Evolutionary conservation across 37 sponge, comb jelly and placozoan genomes (phyloP), one percentile per base, ranked within the genome.

Genomic region (Eunapius fragilis): DNA sequence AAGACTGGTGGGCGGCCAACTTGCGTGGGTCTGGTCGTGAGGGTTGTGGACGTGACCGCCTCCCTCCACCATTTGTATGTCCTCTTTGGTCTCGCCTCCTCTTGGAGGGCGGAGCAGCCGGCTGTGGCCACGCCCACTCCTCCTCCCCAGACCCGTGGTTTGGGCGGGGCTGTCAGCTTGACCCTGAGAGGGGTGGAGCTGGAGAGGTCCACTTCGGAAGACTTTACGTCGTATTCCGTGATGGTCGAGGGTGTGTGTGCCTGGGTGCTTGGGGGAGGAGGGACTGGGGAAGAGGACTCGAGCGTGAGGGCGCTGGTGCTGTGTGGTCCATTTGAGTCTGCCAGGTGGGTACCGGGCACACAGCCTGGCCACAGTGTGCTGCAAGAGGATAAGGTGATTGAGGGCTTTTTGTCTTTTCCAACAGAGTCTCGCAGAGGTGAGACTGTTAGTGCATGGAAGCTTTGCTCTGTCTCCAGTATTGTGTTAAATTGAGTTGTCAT

Each of bases 401-500:
- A 88, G 74, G 37, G 82, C 41, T 70, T 77, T 26, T 78, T 68
- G 6, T 38, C 88, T 36, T 36, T 30, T 77, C 88, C 88, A 33
- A 17, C 34, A 13, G 50, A 82, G 0, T 24, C 48, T 36, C 30
- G 27, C 3, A 36, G 36, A 82, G 88, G 88, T 88, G 75, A 26
- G 73, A 32, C 24, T 3, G 2, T 31, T 10, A 17, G 12, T 27
- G 68, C n/a, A 25, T n/a, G 32, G 2, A 13, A 34, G 25, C 41
- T 31, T 36, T 35, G n/a, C n/a, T n/a, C n/a, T n/a, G n/a, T n/a
- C n/a, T n/a, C n/a, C n/a, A n/a, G n/a, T n/a, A n/a, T n/a, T n/a
- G n/a, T n/a, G n/a, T n/a, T n/a, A n/a, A n/a, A n/a, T n/a, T n/a
- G n/a, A n/a, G n/a, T n/a, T n/a, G 36, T 41, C 23, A 26, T 38